Conservation (phyloP, 2,888 invertebrate genomes). For the Myopa testacea region DNA sequence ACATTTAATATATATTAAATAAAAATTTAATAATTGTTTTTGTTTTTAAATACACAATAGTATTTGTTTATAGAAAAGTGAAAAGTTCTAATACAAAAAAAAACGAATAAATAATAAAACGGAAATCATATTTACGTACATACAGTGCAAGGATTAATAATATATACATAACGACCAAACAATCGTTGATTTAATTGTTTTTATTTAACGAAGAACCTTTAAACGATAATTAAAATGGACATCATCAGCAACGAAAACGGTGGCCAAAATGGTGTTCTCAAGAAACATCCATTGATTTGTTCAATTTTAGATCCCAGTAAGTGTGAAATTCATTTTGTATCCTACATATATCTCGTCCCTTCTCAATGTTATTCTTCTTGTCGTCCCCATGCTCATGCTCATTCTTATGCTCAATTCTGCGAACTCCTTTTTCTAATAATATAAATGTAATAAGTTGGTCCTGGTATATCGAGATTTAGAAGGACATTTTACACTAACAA, state of each 20-base stretch:
- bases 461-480: too few species aligned
- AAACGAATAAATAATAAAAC: too few species aligned
- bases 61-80: too few species aligned
- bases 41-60: too few species aligned
- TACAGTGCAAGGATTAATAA: too few species aligned
- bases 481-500: too few species aligned
- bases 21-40: too few species aligned
- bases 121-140: too few species aligned
- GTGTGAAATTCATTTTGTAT: conserved; percentile 48
- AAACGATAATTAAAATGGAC: conserved; percentile 52
- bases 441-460: too few species aligned
- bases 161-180: too few species aligned
- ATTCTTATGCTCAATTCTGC: background rate
- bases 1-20: conserved; percentile 4
- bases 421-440: background rate
- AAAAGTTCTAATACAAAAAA: too few species aligned
- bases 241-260: conserved; percentile 58
- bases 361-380: background rate
- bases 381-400: background rate
- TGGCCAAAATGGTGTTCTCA: conserved; percentile 66
- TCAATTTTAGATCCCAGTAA: conserved; percentile 68
- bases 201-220: background rate
- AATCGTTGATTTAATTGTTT: too few species aligned
- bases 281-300: conserved; percentile 66
- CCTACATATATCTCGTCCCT: background rate